Evolutionary conservation across 2,797 vertebrate genomes (phyloP), one percentile per base, ranked within the genome.

Genomic region (Threskiornis aethiopicus): DNA sequence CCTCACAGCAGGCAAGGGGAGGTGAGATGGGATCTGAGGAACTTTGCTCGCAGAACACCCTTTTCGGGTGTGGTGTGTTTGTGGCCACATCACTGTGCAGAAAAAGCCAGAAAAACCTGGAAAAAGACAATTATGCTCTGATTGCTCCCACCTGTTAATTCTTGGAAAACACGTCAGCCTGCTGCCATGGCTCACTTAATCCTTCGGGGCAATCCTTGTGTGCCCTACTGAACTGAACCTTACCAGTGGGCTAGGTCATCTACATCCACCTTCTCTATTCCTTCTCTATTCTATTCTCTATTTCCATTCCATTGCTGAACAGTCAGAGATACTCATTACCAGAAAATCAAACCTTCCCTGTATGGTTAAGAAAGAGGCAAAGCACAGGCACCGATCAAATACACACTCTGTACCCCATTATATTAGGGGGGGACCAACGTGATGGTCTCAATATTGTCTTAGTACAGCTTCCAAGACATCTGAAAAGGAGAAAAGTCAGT

Each of bases 161-260:
- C 65, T 55, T 46, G 58, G 42, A 41, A 42, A 59, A 46, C 5
- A 35, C 22, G 2, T 35, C 33, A 54, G 2, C 31, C 21, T 59
- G 11, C 17, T 71, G 31, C 31, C 29, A 2, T 44, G 10, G 22
- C 31, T 46, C 14, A 20, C 25, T 33, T 57, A 46, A n/a, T 47
- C 4, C 6, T 46, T 24, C 0, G 1, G 25, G 37, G 16, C 29
- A 51, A 41, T 15, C 16, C 33, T 5, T 11, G 1, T 52, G 18
- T 20, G 29, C 33, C 20, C 39, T 29, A 3, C 13, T 42, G 19
- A 71, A 35, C 12, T 20, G 26, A 24, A 52, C 19, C 8, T 24
- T 47, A 41, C 18, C 7, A 37, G 25, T 0, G 1, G 10, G 4
- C 13, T 44, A 33, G 28, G 25, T 46, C 11, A 10, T 7, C 9